Evolutionary conservation across 2,113 vertebrate species (phyloP), one percentile per base, ranked within the genome.

Genomic region (Camelus bactrianus): DNA sequence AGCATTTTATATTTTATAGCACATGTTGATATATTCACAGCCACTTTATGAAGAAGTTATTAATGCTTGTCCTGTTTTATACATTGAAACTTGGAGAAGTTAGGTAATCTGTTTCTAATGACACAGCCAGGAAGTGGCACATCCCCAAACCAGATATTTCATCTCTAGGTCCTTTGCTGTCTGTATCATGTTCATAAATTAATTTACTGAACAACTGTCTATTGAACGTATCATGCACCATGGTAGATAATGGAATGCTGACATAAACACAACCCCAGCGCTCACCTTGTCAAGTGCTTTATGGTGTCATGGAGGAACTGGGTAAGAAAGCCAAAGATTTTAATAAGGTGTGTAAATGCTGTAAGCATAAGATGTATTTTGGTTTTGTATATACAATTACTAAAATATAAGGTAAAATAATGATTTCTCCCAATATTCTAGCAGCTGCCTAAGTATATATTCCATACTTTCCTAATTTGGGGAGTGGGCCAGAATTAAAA

Each of bases 301-400:
- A 26, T 0, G 16, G 12, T 75, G 28, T 81, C 89, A 62, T 38
- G 50, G 46, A 89, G 42, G 62, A 91, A 46, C 81, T 26, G n/a
- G 32, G 67, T 50, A 48, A 91, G 38, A 95, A 91, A 95, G 56
- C 73, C 35, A 84, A 82, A 95, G 30, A 19, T 96, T 92, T 92
- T 81, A 94, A 89, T 89, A 56, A 93, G 35, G 3, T 70, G 16
- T 86, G 56, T 79, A 83, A 95, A 60, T 92, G 26, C 9, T 82
- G 2, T 87, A 86, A 95, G 38, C 69, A 86, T 32, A 77, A 42
- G 72, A 10, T 88, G 19, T 56, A 48, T 76, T 93, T 96, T 77
- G 11, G 32, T 81, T 89, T 95, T 83, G 2, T 82, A 32, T 73
- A 50, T 81, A 42, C 1, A 87, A 8, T 88, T 95, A 77, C 35